Evolutionary conservation across 2,113 vertebrate genomes (phyloP).

Genomic region (Patagioenas fasciata): DNA sequence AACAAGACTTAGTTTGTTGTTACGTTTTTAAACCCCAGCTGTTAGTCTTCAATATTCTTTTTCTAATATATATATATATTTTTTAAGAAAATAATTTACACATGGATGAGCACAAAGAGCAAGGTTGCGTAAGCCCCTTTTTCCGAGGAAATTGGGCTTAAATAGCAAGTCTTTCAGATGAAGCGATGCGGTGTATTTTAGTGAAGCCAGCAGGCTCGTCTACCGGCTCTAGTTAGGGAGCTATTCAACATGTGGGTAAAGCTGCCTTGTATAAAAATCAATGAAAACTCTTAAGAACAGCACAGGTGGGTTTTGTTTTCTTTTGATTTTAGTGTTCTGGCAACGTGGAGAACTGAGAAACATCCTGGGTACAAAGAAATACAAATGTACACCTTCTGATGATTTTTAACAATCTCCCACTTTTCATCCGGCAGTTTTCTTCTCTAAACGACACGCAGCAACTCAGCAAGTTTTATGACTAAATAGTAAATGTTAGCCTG

Average conservation of each 20-base stretch:
- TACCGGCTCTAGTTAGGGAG: neutral
- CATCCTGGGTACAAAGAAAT: neutral
- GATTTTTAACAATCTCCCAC: neutral
- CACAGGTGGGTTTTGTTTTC: neutral
- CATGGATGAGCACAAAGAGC: neutral
- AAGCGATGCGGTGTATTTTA: neutral
- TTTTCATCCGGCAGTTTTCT: neutral
- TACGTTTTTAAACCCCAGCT: neutral
- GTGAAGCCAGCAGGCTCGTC: neutral
- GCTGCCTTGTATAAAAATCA: neutral
- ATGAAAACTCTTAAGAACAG: neutral
- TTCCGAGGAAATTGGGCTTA: neutral
- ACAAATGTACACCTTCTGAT: fast-evolving
- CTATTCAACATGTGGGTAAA: neutral
- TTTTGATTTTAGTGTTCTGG: neutral
- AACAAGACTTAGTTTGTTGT: neutral
- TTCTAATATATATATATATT: too few species aligned
- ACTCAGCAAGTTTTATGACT: neutral
- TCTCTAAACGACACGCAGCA: neutral
- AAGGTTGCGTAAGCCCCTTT: neutral
- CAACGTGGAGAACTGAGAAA: neutral
- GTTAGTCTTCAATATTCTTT: neutral
- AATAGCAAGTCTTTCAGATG: neutral
- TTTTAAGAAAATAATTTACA: neutral
- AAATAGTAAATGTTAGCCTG: neutral